A percentile compares a stretch with the other conserved stretches of the same genome.
These are phyloP conservation scores for Drosophila virilis DNA, from an alignment of 1,140 invertebrate species.

Conservation along the genomic window DNA sequence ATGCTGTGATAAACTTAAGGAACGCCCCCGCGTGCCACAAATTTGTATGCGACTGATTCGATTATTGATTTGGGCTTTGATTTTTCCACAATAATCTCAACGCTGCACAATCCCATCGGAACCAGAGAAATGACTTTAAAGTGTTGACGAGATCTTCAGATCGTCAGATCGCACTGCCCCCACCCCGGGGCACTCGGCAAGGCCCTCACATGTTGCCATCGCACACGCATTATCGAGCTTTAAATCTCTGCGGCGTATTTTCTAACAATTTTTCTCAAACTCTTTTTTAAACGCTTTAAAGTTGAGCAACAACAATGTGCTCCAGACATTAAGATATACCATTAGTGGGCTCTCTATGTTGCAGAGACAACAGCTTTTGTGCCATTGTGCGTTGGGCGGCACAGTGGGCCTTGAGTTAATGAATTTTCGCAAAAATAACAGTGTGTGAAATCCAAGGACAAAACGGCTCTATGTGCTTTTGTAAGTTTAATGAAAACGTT, in stretches of 20 bases:
- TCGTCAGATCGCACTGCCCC: not conserved
- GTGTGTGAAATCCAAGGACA: no score
- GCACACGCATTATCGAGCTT: conserved; percentile 24
- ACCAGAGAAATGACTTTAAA: conserved; percentile 25
- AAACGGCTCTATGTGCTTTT: no score
- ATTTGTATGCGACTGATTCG: conserved; percentile 68
- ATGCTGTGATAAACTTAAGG: not conserved
- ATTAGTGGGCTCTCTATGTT: conserved; percentile 45
- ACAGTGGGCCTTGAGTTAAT: conserved; percentile 12
- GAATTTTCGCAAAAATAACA: not conserved
- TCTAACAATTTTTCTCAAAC: not conserved
- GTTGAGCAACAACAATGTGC: conserved; percentile 64
- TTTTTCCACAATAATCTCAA: conserved; percentile 40
- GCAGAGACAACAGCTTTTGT: conserved; percentile 23
- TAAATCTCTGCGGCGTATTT: conserved; percentile 20
- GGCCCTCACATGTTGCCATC: conserved; percentile 17
- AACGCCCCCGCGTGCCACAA: conserved; percentile 21
- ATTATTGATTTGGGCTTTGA: conserved; percentile 64
- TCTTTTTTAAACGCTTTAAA: conserved; percentile 63
- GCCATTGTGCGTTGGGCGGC: conserved; percentile 21
- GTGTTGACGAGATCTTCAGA: conserved; percentile 10
- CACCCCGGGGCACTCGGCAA: conserved; percentile 7
- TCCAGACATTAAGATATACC: conserved; percentile 53
- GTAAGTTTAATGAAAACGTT: no score
- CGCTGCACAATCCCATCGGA: not conserved